Evolutionary conservation across 1,140 invertebrate genomes (phyloP).

Genomic region (Procambarus virginalis): DNA sequence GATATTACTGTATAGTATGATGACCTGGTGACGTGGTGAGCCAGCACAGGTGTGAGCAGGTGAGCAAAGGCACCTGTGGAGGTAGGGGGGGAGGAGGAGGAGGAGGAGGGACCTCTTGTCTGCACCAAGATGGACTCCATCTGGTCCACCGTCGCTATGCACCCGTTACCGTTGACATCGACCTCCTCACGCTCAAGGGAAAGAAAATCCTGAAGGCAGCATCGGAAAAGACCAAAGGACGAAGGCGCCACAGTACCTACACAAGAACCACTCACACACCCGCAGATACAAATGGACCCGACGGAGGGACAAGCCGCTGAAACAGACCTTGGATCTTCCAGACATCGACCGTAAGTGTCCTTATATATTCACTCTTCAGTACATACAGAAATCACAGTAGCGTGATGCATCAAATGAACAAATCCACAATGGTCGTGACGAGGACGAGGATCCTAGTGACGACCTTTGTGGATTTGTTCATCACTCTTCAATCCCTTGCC

Average conservation of each 20-base stretch:
- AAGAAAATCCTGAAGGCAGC: slow-evolving; percentile 53
- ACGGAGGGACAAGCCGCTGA: slow-evolving; percentile 24
- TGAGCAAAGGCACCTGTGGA: not conserved
- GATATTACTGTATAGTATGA: not conserved
- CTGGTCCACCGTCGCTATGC: slow-evolving; percentile 62
- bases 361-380: not conserved
- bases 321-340: slow-evolving; percentile 3
- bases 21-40: slow-evolving; percentile 17
- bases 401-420: too few relatives aligned
- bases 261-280: not conserved
- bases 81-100: too few relatives aligned
- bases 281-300: not conserved
- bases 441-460: too few relatives aligned
- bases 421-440: too few relatives aligned
- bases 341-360: slow-evolving; percentile 42
- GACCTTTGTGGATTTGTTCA: too few relatives aligned
- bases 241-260: slow-evolving; percentile 8
- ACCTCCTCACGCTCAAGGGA: slow-evolving; percentile 50
- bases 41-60: slow-evolving; percentile 15
- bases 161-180: slow-evolving; percentile 61
- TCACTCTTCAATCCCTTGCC: too few relatives aligned
- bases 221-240: slow-evolving; percentile 45
- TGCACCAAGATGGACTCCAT: slow-evolving; percentile 60
- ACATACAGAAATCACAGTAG: too few relatives aligned
- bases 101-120: not conserved